phyloP scores from a whole-genome alignment of 2,797 vertebrate genomes.

The Tamandua tetradactyla region DNA sequence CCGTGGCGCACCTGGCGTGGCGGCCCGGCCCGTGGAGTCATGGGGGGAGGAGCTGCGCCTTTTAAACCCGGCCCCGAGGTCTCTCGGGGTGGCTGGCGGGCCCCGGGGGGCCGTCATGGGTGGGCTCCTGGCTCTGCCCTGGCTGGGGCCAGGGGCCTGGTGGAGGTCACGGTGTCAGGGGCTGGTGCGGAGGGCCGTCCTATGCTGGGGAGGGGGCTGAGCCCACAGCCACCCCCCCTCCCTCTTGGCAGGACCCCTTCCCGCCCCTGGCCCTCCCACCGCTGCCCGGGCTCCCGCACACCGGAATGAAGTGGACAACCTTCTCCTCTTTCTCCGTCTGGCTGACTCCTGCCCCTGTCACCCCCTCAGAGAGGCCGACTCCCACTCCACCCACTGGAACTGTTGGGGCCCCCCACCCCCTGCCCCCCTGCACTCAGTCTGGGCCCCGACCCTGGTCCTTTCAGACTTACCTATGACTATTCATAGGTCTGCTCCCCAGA shows the following conservation, averaged over 20 bases:
- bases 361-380: not conserved
- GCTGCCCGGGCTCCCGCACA: not conserved
- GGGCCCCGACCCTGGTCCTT: not conserved
- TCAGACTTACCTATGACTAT: not conserved
- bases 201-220: not conserved
- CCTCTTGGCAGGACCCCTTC: not conserved
- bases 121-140: constrained; percentile 52
- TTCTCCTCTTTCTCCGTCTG: not conserved
- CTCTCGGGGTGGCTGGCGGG: constrained; percentile 70
- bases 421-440: not conserved
- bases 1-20: constrained; percentile 84
- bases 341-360: not conserved
- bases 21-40: constrained; percentile 60
- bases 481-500: not conserved
- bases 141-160: not conserved
- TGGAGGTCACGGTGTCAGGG: not conserved
- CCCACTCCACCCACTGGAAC: not conserved
- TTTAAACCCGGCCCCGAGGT: constrained; percentile 77
- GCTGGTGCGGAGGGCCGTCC: not conserved
- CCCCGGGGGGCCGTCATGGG: constrained; percentile 46
- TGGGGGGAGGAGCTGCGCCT: constrained; percentile 76
- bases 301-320: not conserved
- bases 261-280: no score
- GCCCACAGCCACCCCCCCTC: not conserved
- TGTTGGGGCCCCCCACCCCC: not conserved